phyloP scores from a whole-genome alignment of 2,888 invertebrate genomes.

The Anorthoa munda region DNA sequence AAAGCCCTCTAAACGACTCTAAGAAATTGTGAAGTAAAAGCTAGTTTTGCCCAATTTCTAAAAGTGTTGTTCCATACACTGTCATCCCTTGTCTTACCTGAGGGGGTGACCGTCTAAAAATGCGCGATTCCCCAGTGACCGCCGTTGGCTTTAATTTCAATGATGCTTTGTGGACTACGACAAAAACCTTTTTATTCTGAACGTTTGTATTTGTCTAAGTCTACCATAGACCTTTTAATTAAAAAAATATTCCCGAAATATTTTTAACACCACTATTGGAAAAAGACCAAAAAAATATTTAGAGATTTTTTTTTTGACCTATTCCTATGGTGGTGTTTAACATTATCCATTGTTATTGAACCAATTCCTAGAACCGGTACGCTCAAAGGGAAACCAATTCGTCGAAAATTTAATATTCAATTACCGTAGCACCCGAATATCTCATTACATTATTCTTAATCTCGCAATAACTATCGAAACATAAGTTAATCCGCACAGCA shows the following conservation, averaged over 20 bases:
- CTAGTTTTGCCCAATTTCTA: neutral
- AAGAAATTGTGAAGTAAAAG: neutral
- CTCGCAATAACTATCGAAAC: slow-evolving; percentile 51
- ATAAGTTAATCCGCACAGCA: slow-evolving; percentile 55
- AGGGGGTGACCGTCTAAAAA: slow-evolving; percentile 35
- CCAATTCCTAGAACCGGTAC: neutral
- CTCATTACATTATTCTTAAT: slow-evolving; percentile 50
- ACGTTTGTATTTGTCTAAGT: slow-evolving; percentile 23
- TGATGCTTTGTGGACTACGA: slow-evolving; percentile 56
- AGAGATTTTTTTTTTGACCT: too few relatives aligned
- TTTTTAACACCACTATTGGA: too few relatives aligned
- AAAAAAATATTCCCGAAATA: neutral
- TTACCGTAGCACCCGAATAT: slow-evolving; percentile 10
- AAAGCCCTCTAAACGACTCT: neutral
- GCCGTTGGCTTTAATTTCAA: slow-evolving; percentile 58
- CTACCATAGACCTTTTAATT: neutral
- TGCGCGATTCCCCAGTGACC: slow-evolving; percentile 46
- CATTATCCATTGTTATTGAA: too few relatives aligned
- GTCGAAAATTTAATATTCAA: neutral
- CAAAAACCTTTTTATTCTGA: slow-evolving; percentile 37
- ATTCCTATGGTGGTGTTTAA: too few relatives aligned
- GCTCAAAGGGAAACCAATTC: neutral
- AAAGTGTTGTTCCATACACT: slow-evolving; percentile 9
- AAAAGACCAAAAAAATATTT: too few relatives aligned
- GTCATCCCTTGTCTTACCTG: slow-evolving; percentile 13